Evolutionary conservation across 2,888 invertebrate species (phyloP), one percentile per base, ranked within the genome.

Genomic region (Eucera pruinosa): DNA sequence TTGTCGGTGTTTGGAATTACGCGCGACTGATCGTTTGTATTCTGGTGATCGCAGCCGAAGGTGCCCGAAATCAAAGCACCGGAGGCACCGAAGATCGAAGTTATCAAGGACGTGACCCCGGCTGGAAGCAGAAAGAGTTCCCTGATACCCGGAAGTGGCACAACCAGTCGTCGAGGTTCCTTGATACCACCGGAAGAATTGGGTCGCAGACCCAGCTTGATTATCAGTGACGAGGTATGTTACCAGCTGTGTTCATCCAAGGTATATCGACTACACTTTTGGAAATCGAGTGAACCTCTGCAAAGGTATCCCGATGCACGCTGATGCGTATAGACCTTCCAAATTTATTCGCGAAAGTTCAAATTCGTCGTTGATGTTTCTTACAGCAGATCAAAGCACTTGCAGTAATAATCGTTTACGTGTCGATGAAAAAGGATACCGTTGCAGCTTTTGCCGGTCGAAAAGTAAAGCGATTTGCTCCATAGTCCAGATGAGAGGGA

Each of bases 221-320:
- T 98, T 90, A 97, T 98, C 91, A 97, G 97, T 91, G 98, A 98
- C 93, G 98, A 98, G 97, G 98, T 98, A 96, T 93, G 94, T 93
- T 92, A 86, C 84, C 83, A 80, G 72, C 54, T 72, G 55, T 61
- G 25, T 9, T 43, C 27, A 39, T 55, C 43, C 45, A 50, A 84
- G 73, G 71, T 84, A 73, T 71, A 76, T 78, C 72, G 62, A 71
- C 62, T 72, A 54, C 61, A 52, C 62, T 47, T 27, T 27, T 62
- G n/a, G 47, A 58, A 62, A 72, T 69, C 58, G 25, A 54, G 39
- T n/a, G 48, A 52, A 73, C 33, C 47, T 30, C 25, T 55, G 75
- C 71, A 60, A 80, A 52, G 39, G 57, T 61, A 25, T 45, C 64
- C 36, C n/a, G n/a, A n/a, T n/a, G n/a, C n/a, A n/a, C n/a, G n/a